phyloP scores from a whole-genome alignment of 2,113 vertebrate species.

The Vireo altiloquus region DNA sequence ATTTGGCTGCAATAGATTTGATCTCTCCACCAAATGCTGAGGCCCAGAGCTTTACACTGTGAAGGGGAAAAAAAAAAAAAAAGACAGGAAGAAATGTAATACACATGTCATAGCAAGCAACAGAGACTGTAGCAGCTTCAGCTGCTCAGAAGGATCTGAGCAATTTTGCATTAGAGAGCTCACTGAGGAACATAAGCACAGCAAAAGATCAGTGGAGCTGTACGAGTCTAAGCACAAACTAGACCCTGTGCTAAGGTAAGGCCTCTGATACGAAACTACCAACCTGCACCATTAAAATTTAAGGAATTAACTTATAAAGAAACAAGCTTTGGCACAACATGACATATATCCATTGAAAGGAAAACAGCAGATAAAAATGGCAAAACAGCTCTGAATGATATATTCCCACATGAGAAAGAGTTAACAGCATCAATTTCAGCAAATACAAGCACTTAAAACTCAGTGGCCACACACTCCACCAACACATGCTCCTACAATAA shows the following conservation, averaged over 20 bases:
- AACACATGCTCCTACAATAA: neutral
- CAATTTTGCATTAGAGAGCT: slow-evolving; percentile 37
- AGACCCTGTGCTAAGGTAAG: neutral
- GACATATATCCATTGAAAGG: neutral
- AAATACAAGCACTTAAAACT: neutral
- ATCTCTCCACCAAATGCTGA: slow-evolving; percentile 98
- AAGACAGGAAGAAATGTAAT: slow-evolving; percentile 59
- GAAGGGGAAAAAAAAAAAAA: neutral
- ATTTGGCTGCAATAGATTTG: slow-evolving; percentile 98
- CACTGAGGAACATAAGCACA: slow-evolving; percentile 10
- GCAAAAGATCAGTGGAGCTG: slow-evolving; percentile 1
- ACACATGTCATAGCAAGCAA: slow-evolving; percentile 46
- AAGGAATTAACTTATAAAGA: neutral
- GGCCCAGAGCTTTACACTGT: slow-evolving; percentile 98
- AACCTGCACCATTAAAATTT: neutral
- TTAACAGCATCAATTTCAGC: neutral
- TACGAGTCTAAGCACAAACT: neutral
- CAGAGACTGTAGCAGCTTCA: slow-evolving; percentile 45
- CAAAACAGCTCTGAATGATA: neutral
- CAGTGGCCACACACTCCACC: neutral
- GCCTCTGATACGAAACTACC: neutral
- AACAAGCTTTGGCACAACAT: neutral
- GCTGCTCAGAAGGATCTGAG: neutral
- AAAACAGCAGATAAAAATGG: neutral
- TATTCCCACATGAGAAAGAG: neutral